Evolutionary conservation across 2,113 vertebrate genomes (phyloP), one percentile per base, ranked within the genome.

Genomic region (Sinocyclocheilus rhinocerous): DNA sequence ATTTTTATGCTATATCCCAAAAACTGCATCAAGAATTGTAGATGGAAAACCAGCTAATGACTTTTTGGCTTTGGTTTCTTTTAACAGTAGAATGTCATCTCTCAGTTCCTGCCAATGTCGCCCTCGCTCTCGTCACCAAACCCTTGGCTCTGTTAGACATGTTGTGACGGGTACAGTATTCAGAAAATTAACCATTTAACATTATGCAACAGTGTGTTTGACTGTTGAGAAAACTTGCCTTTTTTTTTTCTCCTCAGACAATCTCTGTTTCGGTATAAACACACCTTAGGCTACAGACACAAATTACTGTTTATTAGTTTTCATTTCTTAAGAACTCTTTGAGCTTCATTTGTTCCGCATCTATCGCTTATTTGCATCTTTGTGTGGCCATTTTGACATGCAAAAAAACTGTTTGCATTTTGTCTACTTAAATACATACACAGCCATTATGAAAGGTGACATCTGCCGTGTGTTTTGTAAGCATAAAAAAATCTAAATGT

Each of bases 131-230:
- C 0, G 42, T 50, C 42, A 76, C 52, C 78, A 29, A 29, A 26
- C 7, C 15, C 59, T 48, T 45, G 36, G 72, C 72, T 29, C 42
- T 26, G 45, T 85, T 24, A 70, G 65, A 73, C 67, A 57, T 84
- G 82, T 73, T 72, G 18, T 59, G 50, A 84, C 82, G 0, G 12
- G 82, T 59, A 72, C 69, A 84, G 81, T 73, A 59, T 84, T 73
- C 67, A 6, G 36, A 33, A 82, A 70, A 36, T 52, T 1, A 70
- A 48, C 18, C 10, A 52, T 52, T 77, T 45, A 26, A 9, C 6
- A 67, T 83, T 73, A 84, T 57, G 82, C 16, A 73, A 73, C 33
- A 73, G 24, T 52, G 26, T 15, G 45, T 70, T 36, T n/a, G 63
- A 52, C 16, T 0, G 59, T 29, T 81, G 48, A 65, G 4, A 24